phyloP scores from a whole-genome alignment of 1,140 invertebrate genomes.

The Brachionus sp. region DNA sequence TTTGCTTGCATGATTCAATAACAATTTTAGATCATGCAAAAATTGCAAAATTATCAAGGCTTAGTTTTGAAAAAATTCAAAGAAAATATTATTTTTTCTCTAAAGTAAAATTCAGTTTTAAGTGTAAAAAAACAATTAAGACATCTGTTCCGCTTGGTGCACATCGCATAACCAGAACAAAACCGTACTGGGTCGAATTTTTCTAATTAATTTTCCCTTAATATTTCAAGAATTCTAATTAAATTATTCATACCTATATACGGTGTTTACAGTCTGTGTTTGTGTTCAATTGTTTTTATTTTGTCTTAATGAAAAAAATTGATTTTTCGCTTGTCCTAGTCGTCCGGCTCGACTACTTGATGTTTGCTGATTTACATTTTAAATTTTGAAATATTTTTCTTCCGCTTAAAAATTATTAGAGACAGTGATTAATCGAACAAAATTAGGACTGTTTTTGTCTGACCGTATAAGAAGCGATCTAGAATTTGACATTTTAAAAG shows the following conservation, averaged over 20 bases:
- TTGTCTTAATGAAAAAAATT: constrained; percentile 18
- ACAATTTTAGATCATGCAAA: background rate
- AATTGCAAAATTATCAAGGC: background rate
- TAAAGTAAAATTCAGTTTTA: background rate
- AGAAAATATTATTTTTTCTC: background rate
- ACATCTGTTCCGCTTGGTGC: background rate
- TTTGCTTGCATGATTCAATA: background rate
- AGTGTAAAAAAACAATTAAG: background rate
- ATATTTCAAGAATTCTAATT: constrained; percentile 21
- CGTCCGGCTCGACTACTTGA: background rate
- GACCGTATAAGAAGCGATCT: background rate
- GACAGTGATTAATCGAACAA: constrained; percentile 28
- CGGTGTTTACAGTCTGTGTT: constrained; percentile 17
- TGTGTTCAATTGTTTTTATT: constrained; percentile 13
- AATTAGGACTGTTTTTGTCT: constrained; percentile 7
- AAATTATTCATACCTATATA: constrained; percentile 24
- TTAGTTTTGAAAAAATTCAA: background rate
- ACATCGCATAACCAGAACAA: background rate
- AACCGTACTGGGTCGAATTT: background rate
- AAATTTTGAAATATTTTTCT: constrained; percentile 14
- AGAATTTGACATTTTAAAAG: constrained; percentile 41
- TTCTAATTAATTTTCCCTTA: constrained; percentile 35
- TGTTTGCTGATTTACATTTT: constrained; percentile 7
- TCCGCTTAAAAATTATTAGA: constrained; percentile 32
- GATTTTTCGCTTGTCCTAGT: background rate